Base-by-base conservation (phyloP, 2,113 vertebrate genomes). In the Zosterops borbonicus region DNA sequence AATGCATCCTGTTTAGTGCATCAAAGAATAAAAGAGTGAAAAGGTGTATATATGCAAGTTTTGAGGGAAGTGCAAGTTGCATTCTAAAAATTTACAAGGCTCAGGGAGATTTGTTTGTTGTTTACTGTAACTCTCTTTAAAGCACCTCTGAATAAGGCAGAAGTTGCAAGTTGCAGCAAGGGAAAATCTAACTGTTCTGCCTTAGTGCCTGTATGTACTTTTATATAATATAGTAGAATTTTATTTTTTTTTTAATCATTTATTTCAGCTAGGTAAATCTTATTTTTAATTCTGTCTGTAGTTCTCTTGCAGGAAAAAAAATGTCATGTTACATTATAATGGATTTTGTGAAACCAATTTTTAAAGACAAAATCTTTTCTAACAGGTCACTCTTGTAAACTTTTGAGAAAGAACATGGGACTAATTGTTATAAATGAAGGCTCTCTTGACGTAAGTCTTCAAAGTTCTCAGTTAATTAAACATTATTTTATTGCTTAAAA, bases 361-460 rank as follows among this genome's bases (percentile, higher is more conserved):
- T 93, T 94, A 11, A 62, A 87, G 90, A 67, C 13, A 29, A 55
- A 87, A 74, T 94, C 89, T 74, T 96, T 96, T 95, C 58, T 76
- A 92, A 58, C 67, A 99, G 99, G 99, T 96, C 99, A 99, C 95
- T 99, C 99, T 65, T 99, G 99, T 98, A 99, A 99, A 97, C 98
- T 99, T 49, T 95, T 99, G 96, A 98, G 98, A 87, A 99, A 99
- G 98, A 99, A 99, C 97, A 99, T 99, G 99, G 99, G 99, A 59
- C 98, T 99, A 95, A 98, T 99, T 55, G 99, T 99, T 92, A 98
- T 99, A 90, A 99, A 99, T 87, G 99, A 99, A 97, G 99, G 98
- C 76, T 99, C 99, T 39, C 98, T 99, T 76, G 99, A 99, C 87
- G 99, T 99, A 98, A 99, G 84, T 63, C 47, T 49, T 24, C 25